These are phyloP conservation scores for Lapara coniferarum DNA, from an alignment of 2,888 invertebrate genomes.

Conservation along the genomic window DNA sequence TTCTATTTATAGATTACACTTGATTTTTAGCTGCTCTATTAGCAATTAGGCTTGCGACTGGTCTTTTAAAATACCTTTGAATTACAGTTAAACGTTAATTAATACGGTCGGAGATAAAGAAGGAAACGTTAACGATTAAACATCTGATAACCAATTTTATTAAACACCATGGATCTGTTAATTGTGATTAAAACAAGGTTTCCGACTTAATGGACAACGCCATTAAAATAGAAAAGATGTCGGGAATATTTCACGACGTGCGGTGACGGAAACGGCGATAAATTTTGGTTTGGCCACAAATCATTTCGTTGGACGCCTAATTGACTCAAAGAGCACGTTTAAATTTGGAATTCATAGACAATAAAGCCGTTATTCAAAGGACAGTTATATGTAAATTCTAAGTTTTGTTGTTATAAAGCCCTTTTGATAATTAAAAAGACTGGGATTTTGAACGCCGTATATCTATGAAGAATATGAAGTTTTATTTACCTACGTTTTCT, in stretches of 20 bases:
- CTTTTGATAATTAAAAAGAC: neutral
- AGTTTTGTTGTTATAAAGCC: neutral
- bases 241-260: conserved; percentile 41
- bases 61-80: neutral
- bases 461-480: no score
- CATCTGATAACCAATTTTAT: neutral
- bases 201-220: conserved; percentile 18
- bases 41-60: no score
- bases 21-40: no score
- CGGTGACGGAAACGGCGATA: conserved; percentile 47
- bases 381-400: conserved; percentile 16
- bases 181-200: conserved; percentile 19
- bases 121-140: neutral
- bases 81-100: neutral
- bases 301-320: conserved; percentile 49
- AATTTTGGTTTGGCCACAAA: conserved; percentile 50
- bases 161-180: neutral
- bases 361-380: conserved; percentile 32
- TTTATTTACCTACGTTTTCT: no score
- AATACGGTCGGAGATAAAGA: neutral
- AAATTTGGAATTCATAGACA: conserved; percentile 45
- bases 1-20: no score
- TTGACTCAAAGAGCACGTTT: conserved; percentile 51
- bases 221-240: conserved; percentile 42
- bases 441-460: no score